Evolutionary conservation across 2,888 invertebrate species (phyloP).

Genomic region (Epiblema foenella): DNA sequence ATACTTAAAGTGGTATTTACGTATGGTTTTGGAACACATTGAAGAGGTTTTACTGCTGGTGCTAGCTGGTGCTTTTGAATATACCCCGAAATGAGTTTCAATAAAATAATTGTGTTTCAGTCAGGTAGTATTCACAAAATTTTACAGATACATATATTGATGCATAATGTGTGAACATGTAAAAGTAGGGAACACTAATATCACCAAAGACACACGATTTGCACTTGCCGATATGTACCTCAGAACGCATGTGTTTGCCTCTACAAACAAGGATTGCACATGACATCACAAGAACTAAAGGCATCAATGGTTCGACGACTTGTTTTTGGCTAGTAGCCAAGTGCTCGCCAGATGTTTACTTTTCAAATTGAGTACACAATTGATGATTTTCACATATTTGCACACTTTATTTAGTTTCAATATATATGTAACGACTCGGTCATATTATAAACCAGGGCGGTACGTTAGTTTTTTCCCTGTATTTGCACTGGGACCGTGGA

Average conservation of each 20-base stretch:
- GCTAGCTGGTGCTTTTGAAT: too few relatives aligned
- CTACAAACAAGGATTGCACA: slow-evolving; percentile 7
- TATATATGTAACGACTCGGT: background rate
- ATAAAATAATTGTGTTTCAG: too few relatives aligned
- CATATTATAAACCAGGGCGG: background rate
- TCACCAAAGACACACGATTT: too few relatives aligned
- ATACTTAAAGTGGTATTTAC: too few relatives aligned
- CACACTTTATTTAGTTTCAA: slow-evolving; percentile 11
- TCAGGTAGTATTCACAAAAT: too few relatives aligned
- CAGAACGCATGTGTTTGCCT: background rate
- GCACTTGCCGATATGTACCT: background rate
- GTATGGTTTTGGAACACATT: too few relatives aligned
- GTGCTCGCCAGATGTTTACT: slow-evolving; percentile 50
- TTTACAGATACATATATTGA: too few relatives aligned
- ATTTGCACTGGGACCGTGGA: too few relatives aligned
- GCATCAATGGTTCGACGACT: slow-evolving; percentile 51
- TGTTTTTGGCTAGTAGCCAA: slow-evolving; percentile 51
- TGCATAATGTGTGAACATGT: too few relatives aligned
- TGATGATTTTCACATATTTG: slow-evolving; percentile 40
- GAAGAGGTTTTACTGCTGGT: too few relatives aligned
- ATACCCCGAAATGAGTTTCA: too few relatives aligned
- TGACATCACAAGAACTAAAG: slow-evolving; percentile 24
- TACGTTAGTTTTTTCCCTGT: background rate
- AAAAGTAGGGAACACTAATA: too few relatives aligned
- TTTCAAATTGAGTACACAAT: slow-evolving; percentile 47